Percentiles rank a stretch among this genome's conserved stretches.
These are phyloP conservation scores for Tupaia chinensis DNA, from an alignment of 2,113 vertebrate species.

Conservation along the genomic window DNA sequence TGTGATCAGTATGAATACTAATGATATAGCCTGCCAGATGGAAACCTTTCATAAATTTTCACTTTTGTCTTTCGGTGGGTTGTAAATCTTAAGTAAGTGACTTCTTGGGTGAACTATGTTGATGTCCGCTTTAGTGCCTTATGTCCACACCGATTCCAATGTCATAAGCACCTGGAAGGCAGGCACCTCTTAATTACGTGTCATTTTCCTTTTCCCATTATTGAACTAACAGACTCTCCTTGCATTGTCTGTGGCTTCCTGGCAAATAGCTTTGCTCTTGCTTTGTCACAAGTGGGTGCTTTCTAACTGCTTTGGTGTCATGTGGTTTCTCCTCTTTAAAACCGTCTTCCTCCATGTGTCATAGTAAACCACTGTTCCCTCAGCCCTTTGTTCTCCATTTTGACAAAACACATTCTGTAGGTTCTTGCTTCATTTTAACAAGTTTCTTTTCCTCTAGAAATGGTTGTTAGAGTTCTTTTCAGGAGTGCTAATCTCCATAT, in stretches of 20 bases:
- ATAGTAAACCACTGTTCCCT: slow-evolving; percentile 54
- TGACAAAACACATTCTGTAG: slow-evolving; percentile 69
- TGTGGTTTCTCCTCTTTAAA: slow-evolving; percentile 23
- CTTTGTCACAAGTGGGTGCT: slow-evolving; percentile 47
- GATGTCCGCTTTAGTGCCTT: slow-evolving; percentile 83
- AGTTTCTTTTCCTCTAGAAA: slow-evolving; percentile 60
- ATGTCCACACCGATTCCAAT: slow-evolving; percentile 85
- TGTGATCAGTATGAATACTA: slow-evolving; percentile 88
- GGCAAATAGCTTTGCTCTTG: neutral
- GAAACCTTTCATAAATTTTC: slow-evolving; percentile 88
- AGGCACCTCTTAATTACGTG: slow-evolving; percentile 85
- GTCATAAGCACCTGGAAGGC: slow-evolving; percentile 84
- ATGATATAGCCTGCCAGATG: slow-evolving; percentile 88
- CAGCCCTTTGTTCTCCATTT: slow-evolving; percentile 73
- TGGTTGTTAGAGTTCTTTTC: slow-evolving; percentile 69
- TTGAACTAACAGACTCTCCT: slow-evolving; percentile 64
- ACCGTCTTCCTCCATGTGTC: slow-evolving; percentile 59
- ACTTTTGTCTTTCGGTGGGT: slow-evolving; percentile 83
- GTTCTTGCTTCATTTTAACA: slow-evolving; percentile 67
- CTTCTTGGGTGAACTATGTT: slow-evolving; percentile 79
- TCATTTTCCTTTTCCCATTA: slow-evolving; percentile 72
- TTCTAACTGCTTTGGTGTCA: slow-evolving; percentile 68
- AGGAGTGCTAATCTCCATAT: slow-evolving; percentile 71
- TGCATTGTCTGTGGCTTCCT: slow-evolving; percentile 57
- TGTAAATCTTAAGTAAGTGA: slow-evolving; percentile 87